Base-by-base conservation (phyloP, 2,888 invertebrate genomes). In the Rhingia rostrata region DNA sequence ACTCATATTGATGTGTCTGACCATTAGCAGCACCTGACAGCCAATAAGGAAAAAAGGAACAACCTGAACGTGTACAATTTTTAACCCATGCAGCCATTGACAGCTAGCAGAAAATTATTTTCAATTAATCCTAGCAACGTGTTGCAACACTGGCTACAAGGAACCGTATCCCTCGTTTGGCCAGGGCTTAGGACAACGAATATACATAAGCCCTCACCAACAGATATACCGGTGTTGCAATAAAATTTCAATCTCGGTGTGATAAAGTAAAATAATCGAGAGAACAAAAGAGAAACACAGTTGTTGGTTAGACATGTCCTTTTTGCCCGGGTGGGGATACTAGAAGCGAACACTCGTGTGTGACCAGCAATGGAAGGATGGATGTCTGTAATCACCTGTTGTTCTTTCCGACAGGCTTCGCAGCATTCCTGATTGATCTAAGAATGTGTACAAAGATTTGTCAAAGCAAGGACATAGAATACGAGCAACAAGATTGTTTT, bases 191-290 rank as follows among this genome's bases (percentile, higher is more conserved):
- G 74, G 75, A 75, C 64, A 77, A 66, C 54, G 66, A 77, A 66
- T 64, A 74, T 47, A 51, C 47, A 33, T 75, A 75, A 81, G 81
- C 75, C 47, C 60, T 60, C 54, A 9, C 56, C 60, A 47, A 30
- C 41, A 66, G 64, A 72, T 66, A 22, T 22, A 60, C 47, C 9
- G 10, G 41, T 14, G 69, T 51, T 79, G 72, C 61, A 72, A 77
- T 82, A 72, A 82, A 82, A 72, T 72, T 82, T 82, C 82, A 82
- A 82, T 82, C 66, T 77, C 61, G 66, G 10, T 56, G 77, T 77
- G 82, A 77, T 75, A 66, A 72, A 77, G 72, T 77, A 54, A 56
- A 61, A 77, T 60, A 77, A 77, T 82, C 63, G 54, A 69, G 30
- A 30, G 41, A 56, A 45, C 22, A 10, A 63, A 47, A 69, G 51